A percentile compares a stretch with the other conserved stretches of the same genome.
phyloP scores from a whole-genome alignment of 2,888 invertebrate species.

The Crepidodera aurea region DNA sequence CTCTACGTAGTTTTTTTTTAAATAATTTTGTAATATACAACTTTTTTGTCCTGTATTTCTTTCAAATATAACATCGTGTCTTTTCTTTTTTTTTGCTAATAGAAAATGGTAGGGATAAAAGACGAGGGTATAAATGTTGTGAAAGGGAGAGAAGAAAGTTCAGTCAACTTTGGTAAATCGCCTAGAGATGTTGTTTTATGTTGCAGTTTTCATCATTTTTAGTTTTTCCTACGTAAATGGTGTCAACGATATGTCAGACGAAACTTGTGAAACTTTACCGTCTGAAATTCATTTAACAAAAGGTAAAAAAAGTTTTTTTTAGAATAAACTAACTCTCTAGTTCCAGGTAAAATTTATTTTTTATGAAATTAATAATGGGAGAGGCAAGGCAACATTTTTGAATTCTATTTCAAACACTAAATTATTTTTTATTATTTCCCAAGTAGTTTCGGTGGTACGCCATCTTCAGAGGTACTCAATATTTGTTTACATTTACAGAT shows the following conservation, averaged over 20 bases:
- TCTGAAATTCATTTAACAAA: conserved; percentile 89
- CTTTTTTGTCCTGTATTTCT: too few species aligned
- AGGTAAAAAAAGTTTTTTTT: conserved; percentile 64
- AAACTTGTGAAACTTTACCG: conserved; percentile 85
- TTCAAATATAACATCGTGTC: too few species aligned
- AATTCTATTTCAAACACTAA: too few species aligned
- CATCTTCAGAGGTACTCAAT: too few species aligned
- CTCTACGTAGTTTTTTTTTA: too few species aligned
- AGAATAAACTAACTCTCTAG: not conserved
- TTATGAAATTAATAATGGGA: too few species aligned
- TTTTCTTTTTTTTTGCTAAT: not conserved
- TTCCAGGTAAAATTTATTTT: too few species aligned
- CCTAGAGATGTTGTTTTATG: conserved; percentile 43
- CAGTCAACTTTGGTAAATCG: conserved; percentile 36
- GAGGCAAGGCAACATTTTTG: too few species aligned
- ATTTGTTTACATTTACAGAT: too few species aligned
- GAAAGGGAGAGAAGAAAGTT: conserved; percentile 2
- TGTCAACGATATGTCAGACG: conserved; percentile 64
- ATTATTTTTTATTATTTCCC: too few species aligned
- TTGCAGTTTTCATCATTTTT: conserved; percentile 43
- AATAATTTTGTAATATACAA: too few species aligned
- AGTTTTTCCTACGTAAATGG: conserved; percentile 46
- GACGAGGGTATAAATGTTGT: conserved; percentile 40
- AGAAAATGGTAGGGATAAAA: not conserved
- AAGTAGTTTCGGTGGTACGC: too few species aligned